Evolutionary conservation across 1,140 invertebrate species (phyloP).

Genomic region (Brachionus plicatilis): DNA sequence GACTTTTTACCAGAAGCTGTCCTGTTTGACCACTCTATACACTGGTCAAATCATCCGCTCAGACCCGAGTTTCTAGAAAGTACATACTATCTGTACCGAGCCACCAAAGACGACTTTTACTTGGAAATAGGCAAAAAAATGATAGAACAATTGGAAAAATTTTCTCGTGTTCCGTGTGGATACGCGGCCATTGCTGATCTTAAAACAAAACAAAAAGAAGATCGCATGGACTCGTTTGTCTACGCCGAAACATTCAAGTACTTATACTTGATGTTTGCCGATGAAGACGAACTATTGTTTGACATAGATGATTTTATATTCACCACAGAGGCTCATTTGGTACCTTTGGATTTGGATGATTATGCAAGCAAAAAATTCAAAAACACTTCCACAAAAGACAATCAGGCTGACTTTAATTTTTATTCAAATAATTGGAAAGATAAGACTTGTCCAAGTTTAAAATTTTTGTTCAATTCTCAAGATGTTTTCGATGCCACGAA

Average conservation of each 20-base stretch:
- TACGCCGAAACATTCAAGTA: constrained; percentile 97
- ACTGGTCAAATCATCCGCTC: constrained; percentile 94
- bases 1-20: constrained; percentile 85
- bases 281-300: constrained; percentile 75
- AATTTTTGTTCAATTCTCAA: background rate
- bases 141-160: constrained; percentile 79
- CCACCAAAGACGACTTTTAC: constrained; percentile 90
- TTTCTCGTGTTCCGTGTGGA: constrained; percentile 84
- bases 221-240: constrained; percentile 96
- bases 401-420: background rate
- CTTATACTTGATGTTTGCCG: constrained; percentile 84
- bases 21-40: constrained; percentile 65
- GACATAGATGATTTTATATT: constrained; percentile 94
- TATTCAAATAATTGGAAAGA: constrained; percentile 4
- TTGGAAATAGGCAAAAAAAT: constrained; percentile 83
- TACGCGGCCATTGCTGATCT: constrained; percentile 96
- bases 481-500: background rate
- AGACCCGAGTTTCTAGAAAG: constrained; percentile 95
- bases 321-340: constrained; percentile 90
- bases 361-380: background rate
- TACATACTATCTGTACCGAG: constrained; percentile 89
- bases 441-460: constrained; percentile 11
- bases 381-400: background rate
- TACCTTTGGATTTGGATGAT: constrained; percentile 61
- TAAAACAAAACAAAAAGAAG: constrained; percentile 78